Evolutionary conservation across 2,113 vertebrate species (phyloP), one percentile per base, ranked within the genome.

Genomic region (Uropsilus gracilis): DNA sequence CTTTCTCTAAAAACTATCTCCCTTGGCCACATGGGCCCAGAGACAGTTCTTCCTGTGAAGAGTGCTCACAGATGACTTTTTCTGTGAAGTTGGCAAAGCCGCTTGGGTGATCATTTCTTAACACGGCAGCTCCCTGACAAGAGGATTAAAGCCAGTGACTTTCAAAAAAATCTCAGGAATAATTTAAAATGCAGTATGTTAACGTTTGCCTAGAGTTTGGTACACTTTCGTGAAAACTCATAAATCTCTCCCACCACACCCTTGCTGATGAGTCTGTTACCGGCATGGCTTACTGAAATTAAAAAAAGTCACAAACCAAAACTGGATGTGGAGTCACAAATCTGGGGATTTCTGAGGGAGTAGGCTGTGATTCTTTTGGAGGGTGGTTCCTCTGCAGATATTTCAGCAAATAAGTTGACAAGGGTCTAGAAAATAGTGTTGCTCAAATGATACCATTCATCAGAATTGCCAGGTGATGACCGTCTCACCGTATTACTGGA

Each of bases 101-200:
- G 9, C 73, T 82, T 37, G 4, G 1, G 55, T 0, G 0, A 77
- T 83, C 63, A 82, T 69, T 86, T 92, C 76, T 88, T 57, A 88
- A 73, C 24, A 1, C 2, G 0, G 86, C 46, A 87, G 57, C 75
- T 95, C 30, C 20, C 82, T 89, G 94, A 96, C 89, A 94, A 94
- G 91, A 95, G 89, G 75, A 96, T 95, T 91, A 91, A 76, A 91
- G 83, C 46, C 55, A 83, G 69, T 3, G 1, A 84, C 91, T 84
- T 97, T 91, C 48, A 64, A 32, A 93, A 86, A 89, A 69, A 53
- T 68, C 75, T 89, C 73, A n/a, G 89, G 91, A 86, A 81, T 80
- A 78, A 77, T 89, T 86, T 83, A 76, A 86, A 90, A 92, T 0
- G 28, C 81, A 42, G 0, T 92, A 64, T 59, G 80, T 66, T 89